A percentile compares a stretch with the other conserved stretches of the same genome.
phyloP scores from a whole-genome alignment of 2,113 vertebrate genomes.

The Hemiscyllium ocellatum region DNA sequence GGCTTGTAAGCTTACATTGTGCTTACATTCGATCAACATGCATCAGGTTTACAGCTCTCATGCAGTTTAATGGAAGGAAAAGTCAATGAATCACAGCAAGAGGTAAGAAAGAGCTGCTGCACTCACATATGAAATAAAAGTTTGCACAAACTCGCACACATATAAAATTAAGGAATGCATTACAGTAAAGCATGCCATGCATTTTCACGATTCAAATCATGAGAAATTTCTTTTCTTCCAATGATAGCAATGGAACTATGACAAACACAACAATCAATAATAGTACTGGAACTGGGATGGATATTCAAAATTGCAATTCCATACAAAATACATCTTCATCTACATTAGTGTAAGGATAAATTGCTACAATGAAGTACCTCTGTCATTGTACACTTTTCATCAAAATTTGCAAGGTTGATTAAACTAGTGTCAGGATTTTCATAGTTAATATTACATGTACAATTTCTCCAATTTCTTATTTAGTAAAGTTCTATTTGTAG shows the following conservation, averaged over 20 bases:
- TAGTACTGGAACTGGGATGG: conserved; percentile 22
- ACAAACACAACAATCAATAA: background rate
- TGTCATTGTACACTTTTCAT: background rate
- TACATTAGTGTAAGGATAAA: background rate
- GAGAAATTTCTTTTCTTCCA: background rate
- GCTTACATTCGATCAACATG: conserved; percentile 39
- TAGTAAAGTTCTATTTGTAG: background rate
- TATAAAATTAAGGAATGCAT: background rate
- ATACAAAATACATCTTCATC: background rate
- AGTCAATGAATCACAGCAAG: conserved; percentile 6
- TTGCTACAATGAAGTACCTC: background rate
- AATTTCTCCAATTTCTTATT: background rate
- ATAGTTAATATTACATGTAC: background rate
- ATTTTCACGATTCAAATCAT: background rate
- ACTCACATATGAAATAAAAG: conserved; percentile 30
- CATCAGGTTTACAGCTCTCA: conserved; percentile 38
- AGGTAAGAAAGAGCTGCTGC: background rate
- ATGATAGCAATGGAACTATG: background rate
- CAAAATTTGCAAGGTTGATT: background rate
- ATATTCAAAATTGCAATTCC: conserved; percentile 14
- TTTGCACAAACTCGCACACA: conserved; percentile 2
- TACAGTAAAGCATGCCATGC: background rate
- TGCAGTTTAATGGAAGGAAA: conserved; percentile 28
- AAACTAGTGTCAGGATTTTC: background rate
- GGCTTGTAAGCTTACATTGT: conserved; percentile 28